phyloP scores from a whole-genome alignment of 35 echinoderm and acorn worm genomes.

The Apostichopus parvimensis region DNA sequence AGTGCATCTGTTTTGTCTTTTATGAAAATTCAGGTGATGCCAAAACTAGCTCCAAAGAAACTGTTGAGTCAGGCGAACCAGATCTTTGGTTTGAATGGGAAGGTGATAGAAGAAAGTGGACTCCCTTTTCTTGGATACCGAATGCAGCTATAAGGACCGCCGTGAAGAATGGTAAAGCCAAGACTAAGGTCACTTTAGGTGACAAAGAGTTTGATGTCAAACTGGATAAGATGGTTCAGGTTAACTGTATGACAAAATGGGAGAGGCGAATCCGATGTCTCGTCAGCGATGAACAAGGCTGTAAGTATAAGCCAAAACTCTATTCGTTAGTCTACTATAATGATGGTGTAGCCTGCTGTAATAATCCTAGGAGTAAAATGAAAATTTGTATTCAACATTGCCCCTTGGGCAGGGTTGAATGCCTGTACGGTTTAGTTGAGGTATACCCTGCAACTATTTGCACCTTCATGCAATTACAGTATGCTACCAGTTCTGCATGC shows the following conservation, averaged over 20 bases:
- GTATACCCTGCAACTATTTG: too few relatives aligned
- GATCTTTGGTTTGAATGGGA: conserved; percentile 79
- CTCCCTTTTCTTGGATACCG: conserved; percentile 38
- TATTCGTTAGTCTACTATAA: too few relatives aligned
- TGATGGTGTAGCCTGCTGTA: too few relatives aligned
- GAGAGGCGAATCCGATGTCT: conserved; percentile 73
- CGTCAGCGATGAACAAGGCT: conserved; percentile 59
- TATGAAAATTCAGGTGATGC: background rate
- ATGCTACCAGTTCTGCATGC: too few relatives aligned
- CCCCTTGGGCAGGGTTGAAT: too few relatives aligned
- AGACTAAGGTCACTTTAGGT: conserved; percentile 56
- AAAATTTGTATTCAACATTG: too few relatives aligned
- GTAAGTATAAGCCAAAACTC: conserved; percentile 27
- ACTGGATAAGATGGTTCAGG: conserved; percentile 87
- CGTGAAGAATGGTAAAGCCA: conserved; percentile 47
- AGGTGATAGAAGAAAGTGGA: conserved; percentile 75
- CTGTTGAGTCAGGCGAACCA: background rate
- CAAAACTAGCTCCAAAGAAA: background rate
- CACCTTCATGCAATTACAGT: too few relatives aligned
- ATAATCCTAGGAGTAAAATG: too few relatives aligned
- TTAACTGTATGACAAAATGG: conserved; percentile 81
- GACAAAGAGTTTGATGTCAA: conserved; percentile 60
- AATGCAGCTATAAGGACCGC: conserved; percentile 62
- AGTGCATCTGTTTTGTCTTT: too few relatives aligned
- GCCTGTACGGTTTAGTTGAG: too few relatives aligned